Evolutionary conservation across 1,140 invertebrate genomes (phyloP), one percentile per base, ranked within the genome.

Genomic region (Philaenus spumarius): DNA sequence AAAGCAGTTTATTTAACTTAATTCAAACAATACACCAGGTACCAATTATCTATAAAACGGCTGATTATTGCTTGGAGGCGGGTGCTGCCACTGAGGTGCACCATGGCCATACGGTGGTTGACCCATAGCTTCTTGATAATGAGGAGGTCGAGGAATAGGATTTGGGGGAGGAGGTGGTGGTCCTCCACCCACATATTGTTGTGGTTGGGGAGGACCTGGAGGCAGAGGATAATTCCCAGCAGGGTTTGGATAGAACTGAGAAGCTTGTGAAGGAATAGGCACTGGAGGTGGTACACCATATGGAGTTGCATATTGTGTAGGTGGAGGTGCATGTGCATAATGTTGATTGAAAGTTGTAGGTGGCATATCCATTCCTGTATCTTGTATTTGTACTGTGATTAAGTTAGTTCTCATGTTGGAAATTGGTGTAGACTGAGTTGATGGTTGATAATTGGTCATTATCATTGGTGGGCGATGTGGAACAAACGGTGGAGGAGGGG

Each of bases 301-400:
- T 1, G 58, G 51, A 20, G 57, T 48, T 1, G 26, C 57, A 17
- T 59, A 59, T 26, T 46, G 55, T 23, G 52, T 6, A 1, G 45
- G 30, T 17, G 51, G 50, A 12, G 58, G 58, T n/a, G 58, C 42
- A 39, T 59, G 51, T 14, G 48, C 24, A 15, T 59, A 54, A 11
- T 40, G 53, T 23, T 55, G 53, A 23, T 55, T 34, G 53, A 30
- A 55, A 11, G 53, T 43, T 17, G 39, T n/a, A 1, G 39, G 53
- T 2, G 53, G 39, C 15, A 35, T 15, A 45, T 55, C 53, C 53
- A 55, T 46, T 2, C 50, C 50, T 37, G 50, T 37, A 35, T 53
- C 50, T 22, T 59, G 58, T 5, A 59, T 59, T 22, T 53, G 58
- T 4, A 59, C 58, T 4, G 58, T 59, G 30, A 59, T 59, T 2